Conservation (phyloP, 2,113 vertebrate species). For the Hemiprocne comata region DNA sequence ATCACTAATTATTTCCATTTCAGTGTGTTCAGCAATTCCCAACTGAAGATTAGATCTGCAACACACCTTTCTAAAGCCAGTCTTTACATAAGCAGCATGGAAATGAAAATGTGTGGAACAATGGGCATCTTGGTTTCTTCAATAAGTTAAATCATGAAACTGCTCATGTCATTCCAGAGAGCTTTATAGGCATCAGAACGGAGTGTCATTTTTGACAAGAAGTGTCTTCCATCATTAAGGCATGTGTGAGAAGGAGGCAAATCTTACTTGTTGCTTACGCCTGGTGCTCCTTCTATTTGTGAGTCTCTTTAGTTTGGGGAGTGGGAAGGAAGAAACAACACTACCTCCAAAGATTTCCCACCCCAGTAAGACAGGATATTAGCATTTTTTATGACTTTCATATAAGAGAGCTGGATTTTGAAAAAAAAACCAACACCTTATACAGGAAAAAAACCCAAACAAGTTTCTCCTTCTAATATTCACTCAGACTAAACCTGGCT, state of each 20-base stretch:
- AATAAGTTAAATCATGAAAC: background rate
- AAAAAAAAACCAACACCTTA: background rate
- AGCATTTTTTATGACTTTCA: background rate
- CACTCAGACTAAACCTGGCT: background rate
- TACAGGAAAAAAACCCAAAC: background rate
- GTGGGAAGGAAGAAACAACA: background rate
- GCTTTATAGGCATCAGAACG: background rate
- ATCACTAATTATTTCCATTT: background rate
- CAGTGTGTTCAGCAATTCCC: background rate
- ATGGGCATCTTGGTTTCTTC: background rate
- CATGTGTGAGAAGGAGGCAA: background rate
- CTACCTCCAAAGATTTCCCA: background rate
- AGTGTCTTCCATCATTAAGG: background rate
- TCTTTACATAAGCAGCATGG: background rate
- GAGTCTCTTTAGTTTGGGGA: background rate
- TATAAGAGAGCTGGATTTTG: background rate
- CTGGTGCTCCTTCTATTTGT: background rate
- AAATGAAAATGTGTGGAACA: background rate
- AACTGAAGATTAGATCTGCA: background rate
- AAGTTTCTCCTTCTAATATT: background rate
- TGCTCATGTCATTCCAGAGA: background rate
- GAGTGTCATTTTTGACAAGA: background rate
- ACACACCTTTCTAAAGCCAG: background rate
- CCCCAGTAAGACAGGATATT: background rate
- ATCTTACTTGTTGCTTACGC: background rate